Conservation (phyloP, 2,888 invertebrate species). For the Escarpia spicata region DNA sequence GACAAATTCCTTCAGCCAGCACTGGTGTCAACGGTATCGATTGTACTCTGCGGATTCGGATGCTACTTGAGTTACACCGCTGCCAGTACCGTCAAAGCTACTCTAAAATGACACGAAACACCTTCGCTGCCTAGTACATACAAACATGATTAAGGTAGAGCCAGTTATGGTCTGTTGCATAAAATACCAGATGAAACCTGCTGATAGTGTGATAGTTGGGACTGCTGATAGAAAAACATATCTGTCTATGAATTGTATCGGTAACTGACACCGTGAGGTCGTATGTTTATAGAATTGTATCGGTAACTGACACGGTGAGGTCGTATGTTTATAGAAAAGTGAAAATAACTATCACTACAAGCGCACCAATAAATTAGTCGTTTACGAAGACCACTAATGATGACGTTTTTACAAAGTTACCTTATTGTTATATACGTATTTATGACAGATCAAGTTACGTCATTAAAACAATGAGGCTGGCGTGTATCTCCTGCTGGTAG, state of each 20-base stretch:
- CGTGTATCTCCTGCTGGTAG: too few species aligned
- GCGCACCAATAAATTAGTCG: neutral
- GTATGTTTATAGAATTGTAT: neutral
- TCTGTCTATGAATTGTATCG: neutral
- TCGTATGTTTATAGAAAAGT: neutral
- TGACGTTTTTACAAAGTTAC: too few species aligned
- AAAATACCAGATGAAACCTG: neutral
- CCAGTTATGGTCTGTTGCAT: neutral
- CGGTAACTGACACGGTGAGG: neutral
- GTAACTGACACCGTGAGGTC: neutral
- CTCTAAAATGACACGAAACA: neutral
- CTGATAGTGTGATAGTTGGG: neutral
- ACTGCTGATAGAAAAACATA: neutral
- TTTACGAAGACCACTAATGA: neutral
- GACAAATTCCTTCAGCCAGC: neutral
- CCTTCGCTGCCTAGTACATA: neutral
- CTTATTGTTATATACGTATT: too few species aligned
- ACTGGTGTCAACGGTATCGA: neutral
- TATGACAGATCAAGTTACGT: too few species aligned
- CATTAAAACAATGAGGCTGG: too few species aligned
- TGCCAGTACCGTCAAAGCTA: neutral
- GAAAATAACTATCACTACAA: neutral
- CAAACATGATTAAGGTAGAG: neutral
- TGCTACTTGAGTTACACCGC: neutral
- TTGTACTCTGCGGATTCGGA: neutral